Evolutionary conservation across 2,797 vertebrate genomes (phyloP), one percentile per base, ranked within the genome.

Genomic region (Carapus acus): DNA sequence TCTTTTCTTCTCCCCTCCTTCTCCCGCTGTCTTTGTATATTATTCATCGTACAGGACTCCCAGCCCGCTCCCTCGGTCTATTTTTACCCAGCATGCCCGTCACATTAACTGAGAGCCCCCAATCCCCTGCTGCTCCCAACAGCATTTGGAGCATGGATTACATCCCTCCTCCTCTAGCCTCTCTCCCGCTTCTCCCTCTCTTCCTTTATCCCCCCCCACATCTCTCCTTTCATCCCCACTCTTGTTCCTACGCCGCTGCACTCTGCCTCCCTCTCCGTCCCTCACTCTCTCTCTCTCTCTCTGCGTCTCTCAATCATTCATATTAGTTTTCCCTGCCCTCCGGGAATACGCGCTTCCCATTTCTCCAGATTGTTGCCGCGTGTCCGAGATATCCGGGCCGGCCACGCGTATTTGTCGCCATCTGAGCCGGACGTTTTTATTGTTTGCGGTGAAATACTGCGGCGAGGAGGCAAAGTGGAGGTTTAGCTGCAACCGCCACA

Each of bases 21-120:
- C 51, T 45, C 51, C 54, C 40, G 48, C 59, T 65, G 62, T 62
- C 54, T 64, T 55, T 76, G 80, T 83, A 78, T 85, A 86, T 88
- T 87, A 89, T 88, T 88, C 81, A 88, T 85, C 75, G 80, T 71
- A 52, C 71, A 85, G 69, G 74, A 77, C 69, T 83, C 82, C 80
- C 84, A 77, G 74, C 79, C 79, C 74, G 80, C 81, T 85, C 86
- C 83, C 77, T 70, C 8, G 11, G 71, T 83, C 86, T 88, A 87
- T 89, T 85, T 88, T 83, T 88, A 88, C 80, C 69, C 78, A 77
- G 80, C 80, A 77, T 83, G 73, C 72, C 76, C 71, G 31, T 78
- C 81, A 79, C 71, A 80, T 84, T 81, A 81, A 79, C 82, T 76
- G 71, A 78, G 78, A 82, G 70, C 73, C 83, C n/a, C 78, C 71